Evolutionary conservation across 2,888 invertebrate species (phyloP), one percentile per base, ranked within the genome.

Genomic region (Ecdyonurus torrentis): DNA sequence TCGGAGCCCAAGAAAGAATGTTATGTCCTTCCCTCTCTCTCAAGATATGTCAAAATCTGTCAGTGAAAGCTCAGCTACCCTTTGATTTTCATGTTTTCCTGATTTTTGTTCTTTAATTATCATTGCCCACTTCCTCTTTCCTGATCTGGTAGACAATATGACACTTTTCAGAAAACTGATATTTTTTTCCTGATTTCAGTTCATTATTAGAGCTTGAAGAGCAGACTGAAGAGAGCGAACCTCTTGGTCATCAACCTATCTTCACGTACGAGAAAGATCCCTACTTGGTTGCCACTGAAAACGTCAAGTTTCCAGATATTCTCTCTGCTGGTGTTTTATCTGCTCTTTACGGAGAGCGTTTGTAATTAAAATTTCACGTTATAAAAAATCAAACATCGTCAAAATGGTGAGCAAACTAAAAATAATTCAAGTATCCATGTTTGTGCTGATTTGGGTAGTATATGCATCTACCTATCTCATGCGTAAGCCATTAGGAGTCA

Each of bases 401-500:
- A n/a, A n/a, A n/a, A 37, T 37, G 37, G 37, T 37, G 37, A 37
- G 7, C 37, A 37, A 37, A 37, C 37, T 66, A 64, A 55, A 64
- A 61, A 61, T 68, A 58, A 61, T 67, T 52, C 69, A 70, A 61
- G 61, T 67, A 1, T 61, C 66, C 2, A 66, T 68, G 15, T 70
- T 69, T 64, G 63, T 61, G 20, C 65, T 68, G 1, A 67, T 69
- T 10, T 70, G 70, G 70, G 63, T 70, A 2, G 64, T 68, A 23
- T 69, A 69, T 66, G 66, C 69, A 58, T 23, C 67, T 22, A 74
- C 75, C 2, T 78, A 77, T 66, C 71, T 76, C 23, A 70, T 77
- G 20, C 68, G 77, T 5, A 78, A 77, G 69, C 77, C 77, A 1
- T 67, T 77, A 18, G 77, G 77, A n/a, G 74, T 77, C 59, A 72